Percentiles rank a stretch among this genome's conserved stretches.
These are phyloP conservation scores for Lucinisca nassula DNA, from an alignment of 2,888 invertebrate genomes.

Conservation along the genomic window DNA sequence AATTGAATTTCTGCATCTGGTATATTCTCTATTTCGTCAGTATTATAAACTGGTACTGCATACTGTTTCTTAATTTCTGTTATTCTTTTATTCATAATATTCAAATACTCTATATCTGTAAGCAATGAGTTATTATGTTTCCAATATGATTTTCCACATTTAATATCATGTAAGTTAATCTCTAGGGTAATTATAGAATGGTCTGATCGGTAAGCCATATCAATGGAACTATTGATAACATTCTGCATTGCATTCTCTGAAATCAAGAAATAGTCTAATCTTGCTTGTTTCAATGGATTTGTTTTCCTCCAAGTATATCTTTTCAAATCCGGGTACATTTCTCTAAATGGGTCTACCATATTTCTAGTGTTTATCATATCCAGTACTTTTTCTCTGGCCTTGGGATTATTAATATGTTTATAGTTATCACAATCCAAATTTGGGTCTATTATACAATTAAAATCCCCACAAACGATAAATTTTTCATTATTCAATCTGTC, in stretches of 20 bases:
- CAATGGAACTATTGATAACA: background rate
- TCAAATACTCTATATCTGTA: no score
- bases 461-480: background rate
- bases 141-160: no score
- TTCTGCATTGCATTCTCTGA: background rate
- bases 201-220: background rate
- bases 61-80: slow-evolving; percentile 17
- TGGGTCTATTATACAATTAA: background rate
- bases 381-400: background rate
- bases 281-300: background rate
- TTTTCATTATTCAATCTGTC: background rate
- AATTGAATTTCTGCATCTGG: slow-evolving; percentile 20
- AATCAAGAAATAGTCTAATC: background rate
- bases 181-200: background rate
- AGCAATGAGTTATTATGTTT: no score
- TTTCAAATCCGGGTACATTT: background rate
- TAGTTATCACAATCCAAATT: background rate
- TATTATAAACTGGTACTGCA: background rate
- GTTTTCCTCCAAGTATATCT: background rate
- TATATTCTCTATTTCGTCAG: background rate
- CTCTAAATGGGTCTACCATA: background rate
- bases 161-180: no score
- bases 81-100: slow-evolving; percentile 9
- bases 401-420: background rate
- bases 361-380: background rate